A percentile compares a stretch with the other conserved stretches of the same genome.
Conservation (phyloP, 30 jellyfish, hydroid and myxozoan genomes). For the Calvadosia cruxmelitensis region DNA sequence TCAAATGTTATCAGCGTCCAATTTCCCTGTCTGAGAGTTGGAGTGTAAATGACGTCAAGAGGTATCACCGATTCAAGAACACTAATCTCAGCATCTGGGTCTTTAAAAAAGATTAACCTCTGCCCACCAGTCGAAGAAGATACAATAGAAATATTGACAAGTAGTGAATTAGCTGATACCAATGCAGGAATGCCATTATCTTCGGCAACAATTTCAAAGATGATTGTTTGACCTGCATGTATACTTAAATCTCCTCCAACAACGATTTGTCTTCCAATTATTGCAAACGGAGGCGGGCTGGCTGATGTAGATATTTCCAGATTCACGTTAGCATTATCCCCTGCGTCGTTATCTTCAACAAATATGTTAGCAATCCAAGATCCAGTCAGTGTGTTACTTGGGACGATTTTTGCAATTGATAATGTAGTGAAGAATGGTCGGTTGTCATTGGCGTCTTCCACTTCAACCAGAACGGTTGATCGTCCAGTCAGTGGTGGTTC, state of each 20-base stretch:
- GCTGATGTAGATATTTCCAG: neutral
- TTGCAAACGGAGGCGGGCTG: neutral
- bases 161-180: neutral
- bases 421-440: neutral
- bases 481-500: neutral
- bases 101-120: neutral
- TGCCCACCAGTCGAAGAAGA: neutral
- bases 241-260: neutral
- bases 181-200: neutral
- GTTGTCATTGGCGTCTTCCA: neutral
- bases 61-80: neutral
- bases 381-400: neutral
- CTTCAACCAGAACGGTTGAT: neutral
- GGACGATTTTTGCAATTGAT: neutral
- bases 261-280: neutral
- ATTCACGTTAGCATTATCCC: neutral
- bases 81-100: neutral
- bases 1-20: too few species aligned
- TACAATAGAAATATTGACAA: neutral
- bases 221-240: neutral
- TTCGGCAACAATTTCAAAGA: neutral
- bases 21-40: neutral
- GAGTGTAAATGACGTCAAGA: neutral
- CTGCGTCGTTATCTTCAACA: neutral
- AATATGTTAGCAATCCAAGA: neutral